Percentiles rank a stretch among this genome's conserved stretches.
These are phyloP conservation scores for Chroicocephalus ridibundus DNA, from an alignment of 2,113 vertebrate species.

Conservation along the genomic window DNA sequence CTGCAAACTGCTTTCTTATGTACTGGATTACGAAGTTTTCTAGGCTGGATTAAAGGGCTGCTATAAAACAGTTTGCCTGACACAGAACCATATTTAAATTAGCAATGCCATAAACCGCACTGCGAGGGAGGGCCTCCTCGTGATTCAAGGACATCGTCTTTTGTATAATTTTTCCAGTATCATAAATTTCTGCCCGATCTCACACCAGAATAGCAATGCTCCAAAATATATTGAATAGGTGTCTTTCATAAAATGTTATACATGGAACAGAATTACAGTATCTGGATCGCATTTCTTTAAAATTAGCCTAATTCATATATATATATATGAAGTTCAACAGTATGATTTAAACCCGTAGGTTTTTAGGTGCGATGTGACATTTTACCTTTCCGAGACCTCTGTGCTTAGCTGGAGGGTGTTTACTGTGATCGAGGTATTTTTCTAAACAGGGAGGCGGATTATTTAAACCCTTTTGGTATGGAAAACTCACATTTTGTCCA, in stretches of 20 bases:
- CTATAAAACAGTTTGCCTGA: constrained; percentile 52
- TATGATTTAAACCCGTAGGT: not conserved
- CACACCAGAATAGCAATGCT: not conserved
- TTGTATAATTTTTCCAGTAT: constrained; percentile 35
- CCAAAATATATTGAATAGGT: constrained; percentile 1
- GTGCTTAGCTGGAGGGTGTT: not conserved
- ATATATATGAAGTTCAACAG: not conserved
- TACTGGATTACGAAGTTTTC: constrained; percentile 14
- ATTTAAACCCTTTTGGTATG: constrained; percentile 51
- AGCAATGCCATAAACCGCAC: constrained; percentile 30
- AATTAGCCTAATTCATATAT: not conserved
- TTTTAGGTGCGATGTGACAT: not conserved
- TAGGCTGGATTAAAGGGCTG: not conserved
- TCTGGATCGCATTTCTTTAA: not conserved
- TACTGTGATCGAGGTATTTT: constrained; percentile 8
- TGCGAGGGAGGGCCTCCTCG: not conserved
- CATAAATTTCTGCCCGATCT: constrained; percentile 35
- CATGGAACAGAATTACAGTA: not conserved
- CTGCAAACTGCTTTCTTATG: not conserved
- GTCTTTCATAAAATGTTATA: constrained; percentile 33
- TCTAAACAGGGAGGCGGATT: constrained; percentile 20
- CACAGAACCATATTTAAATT: constrained; percentile 52
- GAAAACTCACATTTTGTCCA: constrained; percentile 55
- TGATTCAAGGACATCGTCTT: constrained; percentile 24
- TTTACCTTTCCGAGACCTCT: not conserved